Base-by-base conservation (phyloP, 2,113 vertebrate species). In the Myotis yumanensis region DNA sequence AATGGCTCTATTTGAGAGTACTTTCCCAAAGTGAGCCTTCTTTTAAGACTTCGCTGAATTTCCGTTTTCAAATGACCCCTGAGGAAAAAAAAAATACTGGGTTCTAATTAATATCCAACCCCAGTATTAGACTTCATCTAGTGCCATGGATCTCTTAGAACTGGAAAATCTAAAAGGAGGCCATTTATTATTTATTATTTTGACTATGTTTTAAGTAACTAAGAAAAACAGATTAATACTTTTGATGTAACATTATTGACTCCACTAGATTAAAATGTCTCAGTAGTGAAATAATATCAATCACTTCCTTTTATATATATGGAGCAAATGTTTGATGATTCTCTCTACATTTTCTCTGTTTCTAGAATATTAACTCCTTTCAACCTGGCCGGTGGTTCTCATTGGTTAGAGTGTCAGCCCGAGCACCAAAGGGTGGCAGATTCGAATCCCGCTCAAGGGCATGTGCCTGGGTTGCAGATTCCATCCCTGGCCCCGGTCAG, bases 61-160 rank as follows among this genome's bases (percentile, higher is more conserved):
- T 91, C 57, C 72, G n/a, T 90, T 94, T 90, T 94, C 48, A 93
- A 91, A 52, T 59, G 15, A 82, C 51, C 37, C n/a, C 12, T 62
- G 4, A 86, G 72, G 66, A 72, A 72, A 52, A 76, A 72, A 72
- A 52, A 23, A 73, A 80, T 16, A 68, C 0, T 30, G 52, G 59
- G 25, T 28, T 69, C 43, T 84, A 40, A 93, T 64, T 52, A 84
- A 48, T 11, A 48, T 59, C 43, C 48, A 94, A 77, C 11, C 11
- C 57, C 84, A 80, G 16, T 43, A 91, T n/a, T 43, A 76, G 35
- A 75, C 4, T 40, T 76, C 37, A 89, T 66, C 37, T 37, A 89
- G 35, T 12, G 37, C 6, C 17, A 35, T 69, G 46, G n/a, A 11
- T 76, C 51, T 90, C 64, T 84, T 48, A 57, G 51, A 86, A 62